Percentiles rank a stretch among this genome's conserved stretches.
phyloP scores from a whole-genome alignment of 1,140 invertebrate genomes.

The Riptortus pedestris region DNA sequence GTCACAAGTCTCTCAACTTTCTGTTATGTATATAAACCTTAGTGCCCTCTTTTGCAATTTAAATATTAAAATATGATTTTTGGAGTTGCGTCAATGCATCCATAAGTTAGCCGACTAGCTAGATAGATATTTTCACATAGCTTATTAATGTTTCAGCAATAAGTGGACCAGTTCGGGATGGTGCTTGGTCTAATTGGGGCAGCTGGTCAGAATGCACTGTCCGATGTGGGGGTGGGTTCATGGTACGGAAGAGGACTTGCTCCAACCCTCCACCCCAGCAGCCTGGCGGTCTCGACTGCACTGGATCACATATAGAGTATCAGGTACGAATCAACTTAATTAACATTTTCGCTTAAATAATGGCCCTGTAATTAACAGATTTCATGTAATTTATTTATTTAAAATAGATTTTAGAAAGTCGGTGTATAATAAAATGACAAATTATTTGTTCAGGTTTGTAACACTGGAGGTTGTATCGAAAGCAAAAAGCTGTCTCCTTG shows the following conservation, averaged over 20 bases:
- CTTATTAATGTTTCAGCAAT: constrained; percentile 37
- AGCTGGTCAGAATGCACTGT: constrained; percentile 54
- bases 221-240: constrained; percentile 45
- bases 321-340: constrained; percentile 30
- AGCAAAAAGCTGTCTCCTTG: constrained; percentile 54
- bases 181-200: constrained; percentile 63
- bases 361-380: no score
- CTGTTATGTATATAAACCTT: no score
- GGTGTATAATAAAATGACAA: no score
- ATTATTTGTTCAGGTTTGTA: constrained; percentile 48
- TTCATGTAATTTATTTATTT: no score
- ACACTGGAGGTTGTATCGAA: constrained; percentile 54
- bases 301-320: constrained; percentile 47
- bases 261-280: constrained; percentile 49
- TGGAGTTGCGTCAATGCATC: no score
- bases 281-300: constrained; percentile 50
- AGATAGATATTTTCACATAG: no score
- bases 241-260: constrained; percentile 46
- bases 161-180: constrained; percentile 49
- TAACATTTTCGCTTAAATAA: no score
- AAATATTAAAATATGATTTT: no score
- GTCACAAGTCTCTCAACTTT: no score
- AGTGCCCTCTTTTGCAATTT: no score
- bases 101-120: no score
- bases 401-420: no score